Percentiles rank a stretch among this genome's conserved stretches.
Conservation (phyloP, 35 echinoderm and acorn worm genomes). For the Stichopus chloronotus region DNA sequence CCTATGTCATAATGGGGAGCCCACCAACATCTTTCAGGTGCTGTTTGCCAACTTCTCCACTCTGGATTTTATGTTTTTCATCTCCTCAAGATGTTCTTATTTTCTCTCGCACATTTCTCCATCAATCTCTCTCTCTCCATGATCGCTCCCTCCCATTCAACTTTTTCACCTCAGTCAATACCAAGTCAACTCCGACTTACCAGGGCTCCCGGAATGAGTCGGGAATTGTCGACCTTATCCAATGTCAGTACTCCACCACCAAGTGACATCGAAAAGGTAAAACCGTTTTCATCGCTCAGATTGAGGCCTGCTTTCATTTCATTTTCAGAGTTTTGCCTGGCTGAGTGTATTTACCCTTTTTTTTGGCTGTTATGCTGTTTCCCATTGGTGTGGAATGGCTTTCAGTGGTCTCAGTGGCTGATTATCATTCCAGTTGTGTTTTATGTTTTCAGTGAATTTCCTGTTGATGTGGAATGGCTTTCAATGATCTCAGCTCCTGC, state of each 20-base stretch:
- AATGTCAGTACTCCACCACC: conserved; percentile 56
- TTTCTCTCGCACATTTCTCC: conserved; percentile 58
- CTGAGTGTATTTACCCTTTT: background rate
- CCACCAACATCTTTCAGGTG: background rate
- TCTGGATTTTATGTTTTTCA: conserved; percentile 40
- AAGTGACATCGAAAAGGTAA: conserved; percentile 53
- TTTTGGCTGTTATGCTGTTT: background rate
- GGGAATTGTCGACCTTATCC: conserved; percentile 55
- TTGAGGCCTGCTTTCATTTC: conserved; percentile 6
- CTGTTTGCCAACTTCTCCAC: conserved; percentile 13
- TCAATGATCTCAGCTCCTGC: background rate
- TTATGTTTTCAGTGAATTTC: background rate
- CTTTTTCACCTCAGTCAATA: conserved; percentile 47
- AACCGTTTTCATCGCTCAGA: conserved; percentile 16
- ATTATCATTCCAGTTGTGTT: too few relatives aligned
- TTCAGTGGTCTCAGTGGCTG: background rate
- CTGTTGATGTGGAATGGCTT: background rate
- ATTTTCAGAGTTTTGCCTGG: background rate
- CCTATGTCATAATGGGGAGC: background rate
- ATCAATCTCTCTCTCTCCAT: conserved; percentile 52
- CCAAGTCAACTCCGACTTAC: conserved; percentile 60
- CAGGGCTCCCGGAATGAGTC: conserved; percentile 43
- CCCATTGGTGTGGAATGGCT: background rate
- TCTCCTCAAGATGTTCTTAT: conserved; percentile 31
- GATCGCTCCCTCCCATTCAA: background rate